phyloP scores from a whole-genome alignment of 2,113 vertebrate genomes.

The Pseudorhombus dupliciocellatus region DNA sequence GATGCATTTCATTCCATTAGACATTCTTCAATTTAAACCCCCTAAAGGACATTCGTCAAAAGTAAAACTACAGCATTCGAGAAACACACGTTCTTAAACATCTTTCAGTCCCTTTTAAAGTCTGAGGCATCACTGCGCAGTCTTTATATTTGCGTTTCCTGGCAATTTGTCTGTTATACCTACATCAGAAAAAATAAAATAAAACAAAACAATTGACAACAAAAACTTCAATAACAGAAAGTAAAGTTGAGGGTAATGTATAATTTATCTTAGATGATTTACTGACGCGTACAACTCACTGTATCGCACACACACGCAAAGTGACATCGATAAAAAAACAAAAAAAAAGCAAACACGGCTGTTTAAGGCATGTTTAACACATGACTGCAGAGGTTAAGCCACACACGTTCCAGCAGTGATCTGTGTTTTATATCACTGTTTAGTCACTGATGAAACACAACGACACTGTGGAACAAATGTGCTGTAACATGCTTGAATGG shows the following conservation, averaged over 20 bases:
- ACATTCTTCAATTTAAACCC: constrained; percentile 27
- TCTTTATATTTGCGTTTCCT: constrained; percentile 2
- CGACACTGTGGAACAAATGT: constrained; percentile 1
- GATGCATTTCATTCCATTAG: constrained; percentile 31
- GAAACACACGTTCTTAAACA: constrained; percentile 9
- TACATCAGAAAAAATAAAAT: constrained; percentile 9
- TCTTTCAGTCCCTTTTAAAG: background rate
- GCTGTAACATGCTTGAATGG: constrained; percentile 13
- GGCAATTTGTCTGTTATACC: background rate
- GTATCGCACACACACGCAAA: constrained; percentile 46
- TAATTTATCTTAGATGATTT: constrained; percentile 33
- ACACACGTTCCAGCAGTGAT: constrained; percentile 49
- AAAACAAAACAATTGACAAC: background rate
- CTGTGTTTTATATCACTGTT: constrained; percentile 11
- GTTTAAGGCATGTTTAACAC: constrained; percentile 58
- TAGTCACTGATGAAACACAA: constrained; percentile 28
- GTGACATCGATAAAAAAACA: constrained; percentile 34
- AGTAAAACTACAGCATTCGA: constrained; percentile 2
- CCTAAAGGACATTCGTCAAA: constrained; percentile 20
- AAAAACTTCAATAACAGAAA: constrained; percentile 6
- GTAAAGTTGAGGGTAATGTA: constrained; percentile 14
- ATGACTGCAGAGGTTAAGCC: constrained; percentile 35
- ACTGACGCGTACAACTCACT: constrained; percentile 44
- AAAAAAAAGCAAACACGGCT: constrained; percentile 48
- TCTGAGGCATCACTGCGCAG: constrained; percentile 5